Evolutionary conservation across 1,140 invertebrate genomes (phyloP), one percentile per base, ranked within the genome.

Genomic region (Helicorthomorpha holstii): DNA sequence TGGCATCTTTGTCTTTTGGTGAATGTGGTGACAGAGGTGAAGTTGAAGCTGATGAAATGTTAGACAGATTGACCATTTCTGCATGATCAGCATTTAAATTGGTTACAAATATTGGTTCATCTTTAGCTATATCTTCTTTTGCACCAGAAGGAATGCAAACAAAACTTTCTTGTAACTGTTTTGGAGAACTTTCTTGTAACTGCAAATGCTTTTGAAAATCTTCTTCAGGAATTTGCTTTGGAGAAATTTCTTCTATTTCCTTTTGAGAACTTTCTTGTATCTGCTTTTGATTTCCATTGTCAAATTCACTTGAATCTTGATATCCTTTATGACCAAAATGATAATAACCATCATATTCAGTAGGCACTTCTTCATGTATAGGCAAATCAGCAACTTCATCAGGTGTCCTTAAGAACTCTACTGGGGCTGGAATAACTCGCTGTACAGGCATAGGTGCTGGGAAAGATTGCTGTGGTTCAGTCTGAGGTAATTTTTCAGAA

Each of bases 361-460:
- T 46, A 7, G 88, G 85, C 19, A 80, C 84, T 73, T 86, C 85
- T 70, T 90, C 85, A 57, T 90, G 84, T 14, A 88, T 77, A 25
- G 85, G 85, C 47, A 89, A 68, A 68, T 89, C 85, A 19, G 85
- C 85, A 0, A 90, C 85, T 72, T 90, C 85, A 67, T 90, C 85
- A 1, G 85, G 85, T n/a, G 85, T 90, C 26, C 41, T 52, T 12
- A 34, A 34, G 25, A 41, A 52, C 22, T 52, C 51, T 46, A 19
- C 12, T 19, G n/a, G n/a, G n/a, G n/a, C n/a, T n/a, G n/a, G n/a
- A n/a, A n/a, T n/a, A n/a, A n/a, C n/a, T n/a, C n/a, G n/a, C n/a
- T n/a, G n/a, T n/a, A n/a, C n/a, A n/a, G n/a, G n/a, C n/a, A n/a
- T n/a, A n/a, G n/a, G n/a, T n/a, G n/a, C n/a, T n/a, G n/a, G n/a